phyloP scores from a whole-genome alignment of 2,797 vertebrate species.

The Periparus ater region DNA sequence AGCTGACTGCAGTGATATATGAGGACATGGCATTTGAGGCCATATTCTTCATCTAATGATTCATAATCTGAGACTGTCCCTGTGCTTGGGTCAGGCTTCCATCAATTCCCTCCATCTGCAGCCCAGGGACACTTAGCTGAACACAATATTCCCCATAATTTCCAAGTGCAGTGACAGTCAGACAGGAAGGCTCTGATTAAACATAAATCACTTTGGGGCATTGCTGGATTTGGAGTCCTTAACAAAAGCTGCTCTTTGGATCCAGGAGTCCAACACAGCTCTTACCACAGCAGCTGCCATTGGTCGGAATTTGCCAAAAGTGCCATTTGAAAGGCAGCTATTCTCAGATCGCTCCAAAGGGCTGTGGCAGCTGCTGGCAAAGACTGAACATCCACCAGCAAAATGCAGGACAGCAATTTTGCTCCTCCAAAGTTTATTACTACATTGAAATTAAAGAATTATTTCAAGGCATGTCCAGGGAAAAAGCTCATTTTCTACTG shows the following conservation, averaged over 20 bases:
- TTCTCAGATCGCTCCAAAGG: neutral
- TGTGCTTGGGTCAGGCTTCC: constrained; percentile 22
- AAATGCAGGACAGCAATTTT: neutral
- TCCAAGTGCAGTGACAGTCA: neutral
- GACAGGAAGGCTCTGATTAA: constrained; percentile 34
- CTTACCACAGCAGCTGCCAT: constrained; percentile 29
- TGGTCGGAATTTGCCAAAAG: constrained; percentile 36
- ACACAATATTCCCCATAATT: neutral
- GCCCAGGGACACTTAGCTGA: neutral
- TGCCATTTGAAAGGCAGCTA: constrained; percentile 11
- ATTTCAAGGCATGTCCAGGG: neutral
- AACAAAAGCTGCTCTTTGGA: constrained; percentile 8
- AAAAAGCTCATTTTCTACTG: neutral
- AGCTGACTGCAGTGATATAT: neutral
- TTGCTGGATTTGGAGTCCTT: constrained; percentile 1
- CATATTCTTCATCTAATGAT: neutral
- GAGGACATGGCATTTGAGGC: neutral
- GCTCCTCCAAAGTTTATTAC: neutral
- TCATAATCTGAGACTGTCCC: neutral
- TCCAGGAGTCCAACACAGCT: neutral
- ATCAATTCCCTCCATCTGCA: neutral
- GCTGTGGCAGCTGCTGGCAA: constrained; percentile 1
- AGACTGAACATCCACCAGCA: neutral
- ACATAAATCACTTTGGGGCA: neutral
- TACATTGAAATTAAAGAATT: neutral